phyloP scores from a whole-genome alignment of 92 coral and sea anemone species.

The Porites divaricata region DNA sequence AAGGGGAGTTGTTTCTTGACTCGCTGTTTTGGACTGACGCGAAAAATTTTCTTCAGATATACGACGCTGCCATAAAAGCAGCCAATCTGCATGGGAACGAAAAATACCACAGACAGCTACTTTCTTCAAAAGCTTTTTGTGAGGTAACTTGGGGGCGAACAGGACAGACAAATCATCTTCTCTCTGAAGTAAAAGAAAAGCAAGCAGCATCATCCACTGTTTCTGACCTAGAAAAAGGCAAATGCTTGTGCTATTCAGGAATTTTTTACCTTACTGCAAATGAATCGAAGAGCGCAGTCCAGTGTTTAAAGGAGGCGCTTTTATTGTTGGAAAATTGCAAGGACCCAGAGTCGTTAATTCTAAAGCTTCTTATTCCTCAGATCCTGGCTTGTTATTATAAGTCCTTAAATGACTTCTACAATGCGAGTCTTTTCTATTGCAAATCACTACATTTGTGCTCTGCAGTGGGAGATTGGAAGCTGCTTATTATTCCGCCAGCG shows the following conservation, averaged over 20 bases:
- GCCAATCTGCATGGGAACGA: background rate
- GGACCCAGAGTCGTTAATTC: background rate
- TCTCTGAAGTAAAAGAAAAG: background rate
- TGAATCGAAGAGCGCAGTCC: background rate
- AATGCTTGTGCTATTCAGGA: constrained; percentile 27
- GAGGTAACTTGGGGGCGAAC: background rate
- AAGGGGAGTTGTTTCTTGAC: background rate
- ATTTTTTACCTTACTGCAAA: background rate
- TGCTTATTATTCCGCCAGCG: background rate
- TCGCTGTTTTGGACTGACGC: background rate
- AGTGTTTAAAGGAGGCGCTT: background rate
- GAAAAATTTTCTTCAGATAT: background rate
- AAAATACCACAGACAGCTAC: background rate
- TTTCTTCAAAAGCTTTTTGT: background rate
- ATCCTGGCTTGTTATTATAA: background rate
- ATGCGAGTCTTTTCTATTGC: background rate
- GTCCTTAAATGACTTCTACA: background rate
- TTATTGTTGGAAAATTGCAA: background rate
- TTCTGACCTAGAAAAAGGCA: background rate
- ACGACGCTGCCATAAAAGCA: constrained; percentile 6
- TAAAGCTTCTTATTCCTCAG: background rate
- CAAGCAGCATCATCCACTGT: background rate
- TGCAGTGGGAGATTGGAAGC: background rate
- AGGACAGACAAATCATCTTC: background rate
- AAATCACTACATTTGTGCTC: background rate